Evolutionary conservation across 2,113 vertebrate species (phyloP).

Genomic region (Percina caprodes): DNA sequence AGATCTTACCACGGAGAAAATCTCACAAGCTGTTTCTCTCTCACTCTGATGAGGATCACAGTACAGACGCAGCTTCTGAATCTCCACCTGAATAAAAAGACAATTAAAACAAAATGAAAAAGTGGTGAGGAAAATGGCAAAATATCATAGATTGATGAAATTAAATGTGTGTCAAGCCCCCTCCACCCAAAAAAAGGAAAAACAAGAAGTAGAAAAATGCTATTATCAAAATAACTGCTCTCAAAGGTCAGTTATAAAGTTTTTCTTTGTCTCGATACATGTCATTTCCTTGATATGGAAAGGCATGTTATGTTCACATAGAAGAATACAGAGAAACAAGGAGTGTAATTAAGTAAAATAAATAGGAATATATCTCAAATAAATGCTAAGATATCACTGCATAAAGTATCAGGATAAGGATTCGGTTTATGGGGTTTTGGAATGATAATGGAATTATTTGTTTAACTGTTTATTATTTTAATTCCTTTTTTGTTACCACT

Average conservation of each 20-base stretch:
- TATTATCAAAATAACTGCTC: neutral
- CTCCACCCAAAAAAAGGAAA: neutral
- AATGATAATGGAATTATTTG: neutral
- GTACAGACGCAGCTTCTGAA: conserved; percentile 87
- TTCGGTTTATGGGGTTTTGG: neutral
- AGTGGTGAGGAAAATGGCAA: neutral
- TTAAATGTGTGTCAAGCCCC: neutral
- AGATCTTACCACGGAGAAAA: conserved; percentile 84
- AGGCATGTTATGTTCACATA: neutral
- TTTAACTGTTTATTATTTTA: neutral
- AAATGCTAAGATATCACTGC: neutral
- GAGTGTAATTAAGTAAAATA: neutral
- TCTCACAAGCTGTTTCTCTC: conserved; percentile 88
- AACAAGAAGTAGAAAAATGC: neutral
- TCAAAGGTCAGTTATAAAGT: neutral
- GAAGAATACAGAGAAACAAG: neutral
- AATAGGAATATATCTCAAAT: neutral
- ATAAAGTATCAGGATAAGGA: neutral
- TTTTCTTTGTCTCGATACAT: neutral
- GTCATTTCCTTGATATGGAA: neutral
- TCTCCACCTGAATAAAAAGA: conserved; percentile 75
- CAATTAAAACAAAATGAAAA: neutral
- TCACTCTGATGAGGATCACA: conserved; percentile 87
- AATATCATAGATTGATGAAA: neutral
- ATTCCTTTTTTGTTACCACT: neutral